A percentile compares a stretch with the other conserved stretches of the same genome.
phyloP scores from a whole-genome alignment of 2,113 vertebrate genomes.

The Ovis aries region DNA sequence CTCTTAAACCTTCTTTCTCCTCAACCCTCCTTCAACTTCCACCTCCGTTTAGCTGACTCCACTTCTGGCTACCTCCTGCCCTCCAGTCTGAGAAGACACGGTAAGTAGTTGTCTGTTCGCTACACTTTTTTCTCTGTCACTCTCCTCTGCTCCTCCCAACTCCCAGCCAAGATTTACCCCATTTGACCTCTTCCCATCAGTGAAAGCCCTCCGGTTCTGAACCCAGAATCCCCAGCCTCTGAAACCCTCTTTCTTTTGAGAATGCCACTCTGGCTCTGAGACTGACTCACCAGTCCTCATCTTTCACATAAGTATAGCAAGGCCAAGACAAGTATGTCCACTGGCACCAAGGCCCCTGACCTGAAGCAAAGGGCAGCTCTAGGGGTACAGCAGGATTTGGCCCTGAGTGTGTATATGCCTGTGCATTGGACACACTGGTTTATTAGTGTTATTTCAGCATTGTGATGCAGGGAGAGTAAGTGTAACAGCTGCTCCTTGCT shows the following conservation, averaged over 20 bases:
- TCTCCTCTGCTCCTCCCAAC: background rate
- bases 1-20: background rate
- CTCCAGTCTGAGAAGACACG: background rate
- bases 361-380: constrained; percentile 9
- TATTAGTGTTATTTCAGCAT: constrained; percentile 85
- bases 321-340: background rate
- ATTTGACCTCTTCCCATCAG: constrained; percentile 33
- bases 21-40: background rate
- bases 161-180: background rate
- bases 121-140: background rate
- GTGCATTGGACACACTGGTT: constrained; percentile 62
- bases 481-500: constrained; percentile 86
- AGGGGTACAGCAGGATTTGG: background rate
- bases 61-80: background rate
- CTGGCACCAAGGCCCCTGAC: background rate
- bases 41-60: background rate
- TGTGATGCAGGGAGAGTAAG: constrained; percentile 85
- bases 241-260: background rate
- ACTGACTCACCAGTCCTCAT: background rate
- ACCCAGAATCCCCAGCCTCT: constrained; percentile 3
- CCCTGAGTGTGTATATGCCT: constrained; percentile 38
- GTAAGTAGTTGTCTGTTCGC: background rate
- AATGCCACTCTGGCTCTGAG: background rate
- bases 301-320: background rate
- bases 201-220: constrained; percentile 8